Base-by-base conservation (phyloP, 2,797 vertebrate species). In the Sternarchorhynchus goeldii region DNA sequence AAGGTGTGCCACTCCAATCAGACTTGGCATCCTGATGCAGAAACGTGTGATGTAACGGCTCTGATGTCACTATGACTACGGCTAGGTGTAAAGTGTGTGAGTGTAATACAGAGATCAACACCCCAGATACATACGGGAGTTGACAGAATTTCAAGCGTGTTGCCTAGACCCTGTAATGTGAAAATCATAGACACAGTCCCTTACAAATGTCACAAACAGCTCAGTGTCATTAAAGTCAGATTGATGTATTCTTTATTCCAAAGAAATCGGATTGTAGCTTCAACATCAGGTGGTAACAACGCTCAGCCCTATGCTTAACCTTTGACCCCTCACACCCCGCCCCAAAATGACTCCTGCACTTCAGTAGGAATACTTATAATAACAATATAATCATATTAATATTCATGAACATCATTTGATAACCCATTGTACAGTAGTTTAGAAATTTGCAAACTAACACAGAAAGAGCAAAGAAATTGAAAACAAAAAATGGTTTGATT, bases 341-440 rank as follows among this genome's bases (percentile, higher is more conserved):
- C 25, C 65, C 32, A 21, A 80, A 81, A 78, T 62, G 76, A 62
- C 34, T 32, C 39, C 66, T 70, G 12, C 68, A 65, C 53, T 21
- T 60, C 39, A 53, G 78, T 39, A 75, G 59, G 70, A 65, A 56
- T 77, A 66, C 69, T 77, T 73, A 76, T 65, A 66, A 77, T 73
- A 73, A 77, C 67, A 81, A 78, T 45, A 75, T 58, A 70, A 78
- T 77, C 70, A 66, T 62, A 71, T 77, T 65, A 29, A 77, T 70
- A 69, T 77, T 74, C 71, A 80, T 83, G 65, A 59, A 36, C 75
- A 45, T 70, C 14, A 31, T 53, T 70, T 83, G 57, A 66, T 66
- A 76, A 77, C 60, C 65, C 25, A 75, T 71, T 31, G 68, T 16
- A 83, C 71, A 67, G 62, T 65, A 77, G 41, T 75, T n/a, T 25